Percentiles rank a stretch among this genome's conserved stretches.
Conservation (phyloP, 2,888 invertebrate genomes). For the Macropis europaea region DNA sequence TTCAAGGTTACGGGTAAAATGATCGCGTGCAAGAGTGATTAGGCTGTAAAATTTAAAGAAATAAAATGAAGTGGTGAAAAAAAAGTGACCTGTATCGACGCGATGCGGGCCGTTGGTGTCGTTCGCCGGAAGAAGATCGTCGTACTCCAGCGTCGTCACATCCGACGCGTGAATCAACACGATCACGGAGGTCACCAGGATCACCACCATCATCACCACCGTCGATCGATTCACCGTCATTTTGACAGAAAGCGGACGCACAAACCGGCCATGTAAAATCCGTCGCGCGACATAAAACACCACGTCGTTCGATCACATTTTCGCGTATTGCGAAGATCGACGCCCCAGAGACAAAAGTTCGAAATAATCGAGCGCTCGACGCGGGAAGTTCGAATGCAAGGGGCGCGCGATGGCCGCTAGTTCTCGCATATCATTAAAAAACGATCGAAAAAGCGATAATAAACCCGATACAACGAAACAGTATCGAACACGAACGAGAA, state of each 20-base stretch:
- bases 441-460: neutral
- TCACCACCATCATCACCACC: conserved; percentile 61
- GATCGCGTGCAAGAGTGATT: neutral
- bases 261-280: conserved; percentile 29
- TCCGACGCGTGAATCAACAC: conserved; percentile 62
- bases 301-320: conserved; percentile 58
- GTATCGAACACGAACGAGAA: neutral
- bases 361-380: conserved; percentile 34
- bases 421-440: conserved; percentile 33
- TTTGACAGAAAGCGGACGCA: conserved; percentile 28
- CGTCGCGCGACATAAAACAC: conserved; percentile 39
- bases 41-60: neutral
- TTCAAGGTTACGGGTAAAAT: too few relatives aligned
- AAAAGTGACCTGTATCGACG: conserved; percentile 65
- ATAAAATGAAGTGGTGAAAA: neutral
- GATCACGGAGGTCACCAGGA: conserved; percentile 62
- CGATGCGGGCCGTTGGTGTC: conserved; percentile 55
- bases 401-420: neutral
- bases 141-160: conserved; percentile 59
- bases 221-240: conserved; percentile 49
- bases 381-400: conserved; percentile 39
- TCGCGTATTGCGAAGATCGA: conserved; percentile 13
- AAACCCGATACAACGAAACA: neutral
- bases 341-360: conserved; percentile 15
- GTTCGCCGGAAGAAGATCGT: conserved; percentile 54